Conservation (phyloP, 2,797 vertebrate genomes). For the Apogon talboti region DNA sequence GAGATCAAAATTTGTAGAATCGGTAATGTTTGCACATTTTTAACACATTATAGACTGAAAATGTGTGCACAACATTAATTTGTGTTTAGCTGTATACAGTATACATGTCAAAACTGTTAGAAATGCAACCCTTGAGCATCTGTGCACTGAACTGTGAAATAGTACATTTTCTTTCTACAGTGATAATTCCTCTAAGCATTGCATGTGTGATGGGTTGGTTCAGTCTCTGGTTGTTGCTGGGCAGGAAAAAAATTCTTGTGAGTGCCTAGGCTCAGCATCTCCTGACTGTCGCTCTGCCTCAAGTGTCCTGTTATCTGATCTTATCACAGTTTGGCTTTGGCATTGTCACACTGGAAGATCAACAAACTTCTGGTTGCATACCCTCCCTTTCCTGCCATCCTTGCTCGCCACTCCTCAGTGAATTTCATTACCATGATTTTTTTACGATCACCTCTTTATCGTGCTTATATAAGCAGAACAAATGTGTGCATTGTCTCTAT, state of each 20-base stretch:
- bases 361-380: conserved; percentile 82
- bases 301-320: conserved; percentile 67
- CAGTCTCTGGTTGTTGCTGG: conserved; percentile 89
- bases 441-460: conserved; percentile 59
- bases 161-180: neutral
- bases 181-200: conserved; percentile 14
- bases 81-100: conserved; percentile 8
- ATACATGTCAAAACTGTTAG: conserved; percentile 18
- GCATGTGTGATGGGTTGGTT: conserved; percentile 79
- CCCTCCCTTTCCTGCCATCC: conserved; percentile 60
- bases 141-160: conserved; percentile 21
- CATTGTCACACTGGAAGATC: conserved; percentile 83
- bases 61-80: conserved; percentile 10
- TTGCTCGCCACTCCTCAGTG: conserved; percentile 67
- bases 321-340: conserved; percentile 80
- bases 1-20: neutral
- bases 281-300: conserved; percentile 83
- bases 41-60: neutral
- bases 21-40: conserved; percentile 9
- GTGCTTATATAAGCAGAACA: conserved; percentile 35
- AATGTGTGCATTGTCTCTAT: conserved; percentile 43
- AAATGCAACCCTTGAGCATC: conserved; percentile 7
- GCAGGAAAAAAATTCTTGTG: conserved; percentile 38
- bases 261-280: conserved; percentile 47
- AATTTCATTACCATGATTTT: conserved; percentile 67